Evolutionary conservation across 2,113 vertebrate species (phyloP).

Genomic region (Phyllostomus hastatus): DNA sequence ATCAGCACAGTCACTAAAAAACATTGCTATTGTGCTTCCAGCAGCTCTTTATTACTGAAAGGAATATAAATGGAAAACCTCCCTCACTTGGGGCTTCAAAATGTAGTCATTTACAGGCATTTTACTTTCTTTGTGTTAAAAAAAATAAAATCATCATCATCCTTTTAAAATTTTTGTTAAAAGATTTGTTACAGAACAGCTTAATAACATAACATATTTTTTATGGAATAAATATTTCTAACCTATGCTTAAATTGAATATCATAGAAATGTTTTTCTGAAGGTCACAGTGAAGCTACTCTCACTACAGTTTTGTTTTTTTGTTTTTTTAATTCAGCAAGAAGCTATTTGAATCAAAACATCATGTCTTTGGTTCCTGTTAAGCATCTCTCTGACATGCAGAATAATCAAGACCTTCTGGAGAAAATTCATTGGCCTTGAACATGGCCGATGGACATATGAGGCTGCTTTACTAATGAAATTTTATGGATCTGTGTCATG

Average conservation of each 20-base stretch:
- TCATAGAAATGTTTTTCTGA: background rate
- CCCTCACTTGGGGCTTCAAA: conserved; percentile 7
- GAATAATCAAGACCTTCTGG: conserved; percentile 43
- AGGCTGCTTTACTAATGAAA: conserved; percentile 1
- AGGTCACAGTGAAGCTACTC: conserved; percentile 6
- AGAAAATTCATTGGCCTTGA: background rate
- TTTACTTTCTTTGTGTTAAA: conserved; percentile 36
- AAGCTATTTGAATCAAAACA: conserved; percentile 29
- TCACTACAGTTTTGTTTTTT: background rate
- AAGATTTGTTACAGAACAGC: background rate
- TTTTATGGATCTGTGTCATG: background rate
- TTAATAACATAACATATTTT: background rate
- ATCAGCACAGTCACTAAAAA: conserved; percentile 70
- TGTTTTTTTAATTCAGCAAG: conserved; percentile 15
- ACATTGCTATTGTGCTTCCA: conserved; percentile 60
- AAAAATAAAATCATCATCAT: background rate
- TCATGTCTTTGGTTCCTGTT: conserved; percentile 11
- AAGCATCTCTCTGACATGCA: background rate
- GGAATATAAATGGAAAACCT: conserved; percentile 61
- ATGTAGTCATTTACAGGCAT: conserved; percentile 49
- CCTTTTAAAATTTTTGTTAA: background rate
- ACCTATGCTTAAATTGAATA: background rate
- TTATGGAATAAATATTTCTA: conserved; percentile 34
- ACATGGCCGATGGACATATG: background rate
- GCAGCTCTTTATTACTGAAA: conserved; percentile 61